phyloP scores from a whole-genome alignment of 2,113 vertebrate species.

The Pomatorhinus ruficollis region DNA sequence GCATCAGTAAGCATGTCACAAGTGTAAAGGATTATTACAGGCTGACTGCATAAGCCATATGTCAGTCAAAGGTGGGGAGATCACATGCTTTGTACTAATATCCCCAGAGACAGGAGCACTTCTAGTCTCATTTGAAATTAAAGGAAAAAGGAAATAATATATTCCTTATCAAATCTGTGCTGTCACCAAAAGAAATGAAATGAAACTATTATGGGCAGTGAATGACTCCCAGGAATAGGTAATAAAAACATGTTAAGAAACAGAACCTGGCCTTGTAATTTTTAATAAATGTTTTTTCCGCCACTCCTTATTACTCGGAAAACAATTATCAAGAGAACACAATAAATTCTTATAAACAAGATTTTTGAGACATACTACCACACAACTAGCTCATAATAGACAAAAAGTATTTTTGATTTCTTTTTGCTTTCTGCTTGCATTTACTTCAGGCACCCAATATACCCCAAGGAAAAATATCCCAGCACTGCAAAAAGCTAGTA shows the following conservation, averaged over 20 bases:
- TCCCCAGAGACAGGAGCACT: background rate
- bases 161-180: background rate
- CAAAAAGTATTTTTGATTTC: background rate
- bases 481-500: background rate
- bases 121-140: background rate
- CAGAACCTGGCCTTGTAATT: background rate
- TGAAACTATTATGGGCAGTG: background rate
- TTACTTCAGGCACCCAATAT: background rate
- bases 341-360: background rate
- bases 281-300: background rate
- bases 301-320: background rate
- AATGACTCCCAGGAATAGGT: background rate
- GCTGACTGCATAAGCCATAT: background rate
- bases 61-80: conserved; percentile 26
- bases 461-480: background rate
- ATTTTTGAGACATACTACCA: background rate
- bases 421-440: background rate
- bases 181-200: background rate
- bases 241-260: background rate
- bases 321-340: background rate
- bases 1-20: background rate
- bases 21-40: conserved; percentile 1
- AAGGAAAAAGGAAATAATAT: background rate
- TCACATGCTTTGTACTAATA: background rate
- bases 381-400: background rate